These are phyloP conservation scores for Phenganax stokvisi DNA, from an alignment of 92 coral and sea anemone genomes.

Conservation along the genomic window DNA sequence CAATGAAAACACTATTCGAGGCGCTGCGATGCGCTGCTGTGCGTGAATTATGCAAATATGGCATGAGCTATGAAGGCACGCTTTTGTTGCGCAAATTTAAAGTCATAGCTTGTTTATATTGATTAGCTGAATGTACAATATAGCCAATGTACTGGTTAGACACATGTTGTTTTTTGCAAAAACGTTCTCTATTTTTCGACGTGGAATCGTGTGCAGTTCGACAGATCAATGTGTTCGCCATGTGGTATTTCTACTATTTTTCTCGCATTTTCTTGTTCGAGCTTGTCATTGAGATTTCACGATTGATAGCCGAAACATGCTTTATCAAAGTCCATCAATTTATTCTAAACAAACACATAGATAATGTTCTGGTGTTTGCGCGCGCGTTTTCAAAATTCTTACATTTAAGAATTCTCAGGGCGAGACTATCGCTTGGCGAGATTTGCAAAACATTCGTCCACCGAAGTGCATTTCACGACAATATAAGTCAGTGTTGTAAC, in stretches of 20 bases:
- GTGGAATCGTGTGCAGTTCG: not conserved
- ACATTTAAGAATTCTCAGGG: not conserved
- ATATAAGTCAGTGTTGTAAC: not conserved
- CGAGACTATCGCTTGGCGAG: not conserved
- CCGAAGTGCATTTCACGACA: not conserved
- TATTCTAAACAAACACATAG: too few relatives aligned
- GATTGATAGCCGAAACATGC: too few relatives aligned
- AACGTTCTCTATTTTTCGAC: not conserved
- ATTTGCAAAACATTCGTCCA: not conserved
- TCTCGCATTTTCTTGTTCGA: not conserved
- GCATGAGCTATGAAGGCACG: not conserved
- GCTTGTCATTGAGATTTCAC: too few relatives aligned
- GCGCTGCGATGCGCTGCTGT: not conserved
- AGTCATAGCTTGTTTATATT: too few relatives aligned
- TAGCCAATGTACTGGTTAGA: too few relatives aligned
- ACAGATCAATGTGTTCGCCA: not conserved
- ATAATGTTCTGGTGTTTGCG: not conserved
- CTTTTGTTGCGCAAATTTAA: too few relatives aligned
- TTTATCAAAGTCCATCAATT: too few relatives aligned
- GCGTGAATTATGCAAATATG: constrained; percentile 6
- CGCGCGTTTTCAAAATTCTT: not conserved
- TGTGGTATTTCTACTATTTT: not conserved
- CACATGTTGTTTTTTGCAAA: not conserved
- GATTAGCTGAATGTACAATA: too few relatives aligned
- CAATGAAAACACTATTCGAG: not conserved